phyloP scores from a whole-genome alignment of 1,140 invertebrate genomes.

The Lasioglossum baleicum region DNA sequence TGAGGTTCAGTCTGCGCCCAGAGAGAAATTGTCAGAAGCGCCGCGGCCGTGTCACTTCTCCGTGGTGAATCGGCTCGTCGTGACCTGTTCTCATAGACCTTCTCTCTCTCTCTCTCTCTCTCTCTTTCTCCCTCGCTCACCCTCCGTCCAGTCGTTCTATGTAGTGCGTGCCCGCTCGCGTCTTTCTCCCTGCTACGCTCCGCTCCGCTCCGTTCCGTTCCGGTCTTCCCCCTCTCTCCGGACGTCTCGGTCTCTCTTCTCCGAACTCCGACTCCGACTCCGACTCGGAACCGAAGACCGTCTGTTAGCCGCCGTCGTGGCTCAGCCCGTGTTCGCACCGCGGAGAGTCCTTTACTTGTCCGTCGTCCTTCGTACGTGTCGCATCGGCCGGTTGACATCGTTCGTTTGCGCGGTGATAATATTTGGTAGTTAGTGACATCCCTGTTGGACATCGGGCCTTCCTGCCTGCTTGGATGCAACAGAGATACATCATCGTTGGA shows the following conservation, averaged over 20 bases:
- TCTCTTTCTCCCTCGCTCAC: neutral
- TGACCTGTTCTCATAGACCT: slow-evolving; percentile 52
- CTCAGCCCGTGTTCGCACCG: neutral
- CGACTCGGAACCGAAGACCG: neutral
- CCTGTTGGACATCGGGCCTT: too few relatives aligned
- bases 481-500: too few relatives aligned
- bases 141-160: neutral
- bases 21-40: slow-evolving; percentile 70
- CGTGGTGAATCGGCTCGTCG: slow-evolving; percentile 53
- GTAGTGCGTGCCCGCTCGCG: neutral
- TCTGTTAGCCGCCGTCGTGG: too few relatives aligned
- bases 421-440: neutral
- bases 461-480: too few relatives aligned
- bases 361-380: neutral
- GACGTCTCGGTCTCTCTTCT: slow-evolving; percentile 9
- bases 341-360: neutral
- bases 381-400: neutral
- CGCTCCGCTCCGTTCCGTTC: too few relatives aligned
- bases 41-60: slow-evolving; percentile 60
- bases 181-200: neutral
- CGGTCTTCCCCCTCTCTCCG: slow-evolving; percentile 6
- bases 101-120: slow-evolving; percentile 8
- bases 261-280: too few relatives aligned
- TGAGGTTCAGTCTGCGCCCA: slow-evolving; percentile 58
- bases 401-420: neutral